A percentile compares a stretch with the other conserved stretches of the same genome.
phyloP scores from a whole-genome alignment of 2,113 vertebrate species.

The Pollimyrus isidori region DNA sequence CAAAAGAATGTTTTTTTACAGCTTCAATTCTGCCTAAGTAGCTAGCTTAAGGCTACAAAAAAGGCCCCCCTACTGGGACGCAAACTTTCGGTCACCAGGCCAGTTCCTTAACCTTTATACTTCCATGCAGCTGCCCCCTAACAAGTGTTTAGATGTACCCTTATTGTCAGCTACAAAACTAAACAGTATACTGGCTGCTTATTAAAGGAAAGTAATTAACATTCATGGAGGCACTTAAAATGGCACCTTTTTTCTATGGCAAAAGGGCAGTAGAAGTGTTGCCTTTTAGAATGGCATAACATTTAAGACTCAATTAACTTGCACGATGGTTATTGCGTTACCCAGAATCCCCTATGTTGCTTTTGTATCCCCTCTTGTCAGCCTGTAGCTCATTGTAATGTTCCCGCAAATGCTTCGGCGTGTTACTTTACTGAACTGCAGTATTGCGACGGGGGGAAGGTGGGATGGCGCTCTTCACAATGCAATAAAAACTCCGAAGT shows the following conservation, averaged over 20 bases:
- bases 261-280: conserved; percentile 9
- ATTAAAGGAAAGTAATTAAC: not conserved
- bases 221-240: not conserved
- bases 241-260: not conserved
- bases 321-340: conserved; percentile 12
- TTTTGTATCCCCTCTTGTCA: not conserved
- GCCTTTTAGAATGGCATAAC: conserved; percentile 15
- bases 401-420: not conserved
- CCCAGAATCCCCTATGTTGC: not conserved
- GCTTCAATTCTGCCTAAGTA: not conserved
- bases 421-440: not conserved
- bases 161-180: conserved; percentile 1
- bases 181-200: not conserved
- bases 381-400: conserved; percentile 10
- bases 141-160: not conserved
- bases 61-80: not conserved
- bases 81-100: not conserved
- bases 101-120: not conserved
- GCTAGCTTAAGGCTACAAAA: not conserved
- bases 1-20: not conserved
- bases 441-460: not conserved
- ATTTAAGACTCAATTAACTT: conserved; percentile 21
- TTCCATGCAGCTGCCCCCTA: not conserved
- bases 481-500: not conserved
- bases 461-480: not conserved